phyloP scores from a whole-genome alignment of 1,140 invertebrate genomes.

The Euura saliciscinereae region DNA sequence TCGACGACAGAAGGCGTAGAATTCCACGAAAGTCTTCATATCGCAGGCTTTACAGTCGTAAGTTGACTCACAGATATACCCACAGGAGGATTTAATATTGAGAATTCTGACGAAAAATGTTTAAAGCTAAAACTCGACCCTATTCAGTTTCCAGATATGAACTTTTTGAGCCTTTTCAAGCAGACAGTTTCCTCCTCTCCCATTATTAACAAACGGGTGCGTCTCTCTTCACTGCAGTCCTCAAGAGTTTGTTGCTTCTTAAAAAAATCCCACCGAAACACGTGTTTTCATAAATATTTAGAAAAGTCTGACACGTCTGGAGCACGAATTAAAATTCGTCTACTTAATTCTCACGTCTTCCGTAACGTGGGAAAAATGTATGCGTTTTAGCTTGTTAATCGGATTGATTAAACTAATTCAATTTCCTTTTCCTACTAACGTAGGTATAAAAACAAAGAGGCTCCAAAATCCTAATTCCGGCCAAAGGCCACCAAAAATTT shows the following conservation, averaged over 20 bases:
- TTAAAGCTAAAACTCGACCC: background rate
- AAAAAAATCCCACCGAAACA: background rate
- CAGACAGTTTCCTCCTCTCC: background rate
- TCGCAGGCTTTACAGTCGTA: background rate
- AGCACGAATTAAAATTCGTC: background rate
- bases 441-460: no score
- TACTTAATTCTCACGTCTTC: background rate
- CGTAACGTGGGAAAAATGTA: background rate
- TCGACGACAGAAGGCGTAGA: background rate
- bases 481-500: no score
- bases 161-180: background rate
- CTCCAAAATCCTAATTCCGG: no score
- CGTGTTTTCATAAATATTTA: background rate
- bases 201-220: background rate
- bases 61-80: background rate
- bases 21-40: background rate
- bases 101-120: background rate
- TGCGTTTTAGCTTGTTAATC: background rate
- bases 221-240: background rate
- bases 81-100: background rate
- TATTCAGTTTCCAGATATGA: background rate
- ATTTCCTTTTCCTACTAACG: background rate
- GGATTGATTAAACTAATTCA: background rate
- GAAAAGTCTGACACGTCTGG: background rate
- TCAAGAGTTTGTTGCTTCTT: constrained; percentile 1